phyloP scores from a whole-genome alignment of 2,113 vertebrate species.

The Callithrix jacchus region DNA sequence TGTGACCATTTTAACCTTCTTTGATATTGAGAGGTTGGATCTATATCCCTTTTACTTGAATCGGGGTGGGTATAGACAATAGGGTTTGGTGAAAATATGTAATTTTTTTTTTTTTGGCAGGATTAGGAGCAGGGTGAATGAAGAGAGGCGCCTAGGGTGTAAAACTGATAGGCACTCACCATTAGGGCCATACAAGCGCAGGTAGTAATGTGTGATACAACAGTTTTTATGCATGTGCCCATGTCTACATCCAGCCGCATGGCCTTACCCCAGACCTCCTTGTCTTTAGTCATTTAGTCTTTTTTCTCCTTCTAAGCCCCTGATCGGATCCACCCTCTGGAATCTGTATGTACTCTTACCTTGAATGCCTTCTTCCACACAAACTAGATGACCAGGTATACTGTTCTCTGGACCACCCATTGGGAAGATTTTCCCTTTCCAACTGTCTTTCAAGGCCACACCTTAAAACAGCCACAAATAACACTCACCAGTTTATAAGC shows the following conservation, averaged over 20 bases:
- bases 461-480: neutral
- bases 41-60: neutral
- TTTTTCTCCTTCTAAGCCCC: neutral
- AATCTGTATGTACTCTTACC: neutral
- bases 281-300: neutral
- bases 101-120: neutral
- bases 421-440: neutral
- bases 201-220: neutral
- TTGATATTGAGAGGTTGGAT: neutral
- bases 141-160: neutral
- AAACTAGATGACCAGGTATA: neutral
- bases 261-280: neutral
- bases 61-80: neutral
- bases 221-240: neutral
- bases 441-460: neutral
- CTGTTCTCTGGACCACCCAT: neutral
- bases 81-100: neutral
- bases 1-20: neutral
- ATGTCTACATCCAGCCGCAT: neutral
- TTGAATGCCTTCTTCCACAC: neutral
- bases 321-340: neutral
- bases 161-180: neutral
- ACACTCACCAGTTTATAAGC: neutral
- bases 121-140: neutral
- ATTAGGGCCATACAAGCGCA: neutral